These are phyloP conservation scores for Oscheius sp. DNA, from an alignment of 1,140 invertebrate species.

Conservation along the genomic window DNA sequence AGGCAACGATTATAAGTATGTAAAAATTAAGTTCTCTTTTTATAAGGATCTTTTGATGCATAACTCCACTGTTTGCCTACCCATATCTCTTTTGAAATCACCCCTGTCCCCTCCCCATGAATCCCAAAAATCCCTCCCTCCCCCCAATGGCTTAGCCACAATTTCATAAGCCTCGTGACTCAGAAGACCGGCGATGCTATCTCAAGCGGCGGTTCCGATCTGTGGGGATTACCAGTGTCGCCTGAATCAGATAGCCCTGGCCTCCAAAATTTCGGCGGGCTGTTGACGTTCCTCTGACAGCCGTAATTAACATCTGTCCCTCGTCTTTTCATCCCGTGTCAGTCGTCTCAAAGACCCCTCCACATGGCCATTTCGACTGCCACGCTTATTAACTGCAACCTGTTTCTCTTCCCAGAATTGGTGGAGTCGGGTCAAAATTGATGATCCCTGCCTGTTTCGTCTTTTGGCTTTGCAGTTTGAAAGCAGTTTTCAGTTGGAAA, in stretches of 20 bases:
- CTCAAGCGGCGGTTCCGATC: background rate
- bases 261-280: background rate
- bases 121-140: too few species aligned
- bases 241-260: too few species aligned
- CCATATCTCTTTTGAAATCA: too few species aligned
- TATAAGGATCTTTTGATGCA: too few species aligned
- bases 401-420: too few species aligned
- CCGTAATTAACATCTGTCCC: slow-evolving; percentile 10
- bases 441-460: background rate
- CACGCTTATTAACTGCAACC: too few species aligned
- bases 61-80: too few species aligned
- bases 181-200: slow-evolving; percentile 7
- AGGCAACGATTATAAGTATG: background rate
- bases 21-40: background rate
- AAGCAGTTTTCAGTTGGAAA: background rate
- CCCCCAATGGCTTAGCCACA: too few species aligned
- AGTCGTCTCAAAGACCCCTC: background rate
- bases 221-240: background rate
- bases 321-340: slow-evolving; percentile 1
- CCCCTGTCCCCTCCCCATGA: too few species aligned
- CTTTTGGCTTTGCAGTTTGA: background rate
- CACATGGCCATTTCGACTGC: background rate
- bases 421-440: too few species aligned
- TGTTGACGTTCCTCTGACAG: background rate
- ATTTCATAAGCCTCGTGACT: background rate